phyloP scores from a whole-genome alignment of 2,797 vertebrate genomes.

The Chromobotia macracanthus region DNA sequence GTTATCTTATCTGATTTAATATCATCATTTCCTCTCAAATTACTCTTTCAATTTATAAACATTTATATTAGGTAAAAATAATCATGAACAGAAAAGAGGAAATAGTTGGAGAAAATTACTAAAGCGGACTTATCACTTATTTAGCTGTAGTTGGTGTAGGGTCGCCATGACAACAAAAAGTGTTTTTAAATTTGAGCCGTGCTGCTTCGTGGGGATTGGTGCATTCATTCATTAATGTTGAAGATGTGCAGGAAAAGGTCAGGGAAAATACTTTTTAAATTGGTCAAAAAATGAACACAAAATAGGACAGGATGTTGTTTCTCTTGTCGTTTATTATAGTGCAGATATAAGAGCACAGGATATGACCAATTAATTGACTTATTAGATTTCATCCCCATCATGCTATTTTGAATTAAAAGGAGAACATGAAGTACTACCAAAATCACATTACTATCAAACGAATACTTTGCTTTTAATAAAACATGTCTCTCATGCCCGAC shows the following conservation, averaged over 20 bases:
- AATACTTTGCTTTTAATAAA: neutral
- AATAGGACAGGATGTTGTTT: slow-evolving; percentile 29
- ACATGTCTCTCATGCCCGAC: neutral
- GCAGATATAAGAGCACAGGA: slow-evolving; percentile 5
- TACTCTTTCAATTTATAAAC: slow-evolving; percentile 1
- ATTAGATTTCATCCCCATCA: neutral
- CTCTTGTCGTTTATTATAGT: neutral
- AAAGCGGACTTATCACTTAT: neutral
- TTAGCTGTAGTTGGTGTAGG: slow-evolving; percentile 3
- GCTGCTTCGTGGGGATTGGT: neutral
- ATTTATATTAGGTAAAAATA: slow-evolving; percentile 21
- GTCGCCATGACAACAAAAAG: slow-evolving; percentile 25
- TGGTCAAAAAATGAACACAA: slow-evolving; percentile 16
- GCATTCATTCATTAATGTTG: neutral
- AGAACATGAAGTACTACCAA: neutral
- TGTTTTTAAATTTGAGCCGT: slow-evolving; percentile 8
- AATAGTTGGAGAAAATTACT: slow-evolving; percentile 2
- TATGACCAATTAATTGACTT: neutral
- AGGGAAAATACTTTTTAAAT: slow-evolving; percentile 17
- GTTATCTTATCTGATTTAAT: slow-evolving; percentile 3
- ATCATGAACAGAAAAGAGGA: neutral
- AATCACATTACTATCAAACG: neutral
- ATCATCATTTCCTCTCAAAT: slow-evolving; percentile 29
- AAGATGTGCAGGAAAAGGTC: neutral
- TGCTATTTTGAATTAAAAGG: neutral